Evolutionary conservation across 1,140 invertebrate species (phyloP).

Genomic region (Heliconius hermathena): DNA sequence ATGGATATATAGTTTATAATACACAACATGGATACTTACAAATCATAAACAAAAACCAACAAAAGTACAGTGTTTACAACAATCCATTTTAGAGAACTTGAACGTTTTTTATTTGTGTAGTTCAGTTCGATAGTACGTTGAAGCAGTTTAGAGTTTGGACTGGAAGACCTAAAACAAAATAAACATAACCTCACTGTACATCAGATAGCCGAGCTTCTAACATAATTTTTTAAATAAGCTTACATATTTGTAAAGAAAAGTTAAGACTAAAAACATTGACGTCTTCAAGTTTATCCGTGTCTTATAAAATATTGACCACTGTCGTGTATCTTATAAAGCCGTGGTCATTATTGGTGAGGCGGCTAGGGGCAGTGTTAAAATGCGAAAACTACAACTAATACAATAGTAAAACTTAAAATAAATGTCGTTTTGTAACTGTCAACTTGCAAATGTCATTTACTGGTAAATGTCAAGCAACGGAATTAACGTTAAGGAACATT

Average conservation of each 20-base stretch:
- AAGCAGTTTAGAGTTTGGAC: constrained; percentile 51
- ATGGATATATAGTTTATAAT: constrained; percentile 23
- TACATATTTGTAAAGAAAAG: not conserved
- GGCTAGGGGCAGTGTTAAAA: not conserved
- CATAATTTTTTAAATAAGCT: not conserved
- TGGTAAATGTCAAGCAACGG: too few relatives aligned
- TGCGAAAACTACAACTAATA: not conserved
- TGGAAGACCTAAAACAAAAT: constrained; percentile 51
- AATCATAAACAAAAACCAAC: constrained; percentile 59
- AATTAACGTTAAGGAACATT: too few relatives aligned
- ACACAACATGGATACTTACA: constrained; percentile 50
- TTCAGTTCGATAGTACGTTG: constrained; percentile 60
- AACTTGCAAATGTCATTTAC: too few relatives aligned
- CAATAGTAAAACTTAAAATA: not conserved
- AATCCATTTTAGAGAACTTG: constrained; percentile 60
- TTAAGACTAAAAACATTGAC: not conserved
- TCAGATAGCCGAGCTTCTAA: not conserved
- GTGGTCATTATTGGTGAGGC: not conserved
- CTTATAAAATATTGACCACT: not conserved
- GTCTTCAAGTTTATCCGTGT: not conserved
- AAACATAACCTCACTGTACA: constrained; percentile 10
- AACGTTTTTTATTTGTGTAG: constrained; percentile 58
- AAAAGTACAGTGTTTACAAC: constrained; percentile 54
- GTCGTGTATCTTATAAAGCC: not conserved
- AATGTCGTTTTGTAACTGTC: too few relatives aligned